Base-by-base conservation (phyloP, 2,797 vertebrate genomes). In the Diplodus puntazzo region DNA sequence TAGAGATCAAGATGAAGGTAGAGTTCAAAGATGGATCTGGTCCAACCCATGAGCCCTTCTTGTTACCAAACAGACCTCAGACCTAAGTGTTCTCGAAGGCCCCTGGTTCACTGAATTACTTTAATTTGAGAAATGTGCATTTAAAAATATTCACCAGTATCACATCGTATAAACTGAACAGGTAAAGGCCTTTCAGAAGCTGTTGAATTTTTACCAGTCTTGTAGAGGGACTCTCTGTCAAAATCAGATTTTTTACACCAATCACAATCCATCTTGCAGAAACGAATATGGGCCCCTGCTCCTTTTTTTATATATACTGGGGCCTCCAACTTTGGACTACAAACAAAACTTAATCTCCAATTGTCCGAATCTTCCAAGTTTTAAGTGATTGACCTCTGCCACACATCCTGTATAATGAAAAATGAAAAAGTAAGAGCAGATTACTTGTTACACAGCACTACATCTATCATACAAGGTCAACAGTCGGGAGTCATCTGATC, bases 401-500 rank as follows among this genome's bases (percentile, higher is more conserved):
- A 49, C 23, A 64, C 27, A 71, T 75, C 50, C 21, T 63, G 30
- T 21, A 25, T 50, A 43, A 69, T 67, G 55, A 70, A 46, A 46
- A 60, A 69, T 57, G 58, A 66, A 81, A 63, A 11, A 46, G 11
- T 42, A 14, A 23, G 46, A n/a, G 14, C 0, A 17, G 53, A 34
- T 68, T 63, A 49, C 1, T 39, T 79, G 75, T 85, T 79, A 54
- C 52, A 59, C 75, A 69, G 83, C 77, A 82, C 79, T 77, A 82
- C 91, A 91, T 92, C 87, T 81, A 91, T 92, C 91, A 89, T 83
- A 53, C 85, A 80, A 68, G 65, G 90, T 88, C 84, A 89, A 70
- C 88, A 89, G 81, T 72, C 21, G 63, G 69, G 76, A 83, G 88
- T 82, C 79, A 93, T 90, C 70, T 70, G 88, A 93, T 88, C 87